Evolutionary conservation across 1,140 invertebrate genomes (phyloP), one percentile per base, ranked within the genome.

Genomic region (Drosophila sp.): DNA sequence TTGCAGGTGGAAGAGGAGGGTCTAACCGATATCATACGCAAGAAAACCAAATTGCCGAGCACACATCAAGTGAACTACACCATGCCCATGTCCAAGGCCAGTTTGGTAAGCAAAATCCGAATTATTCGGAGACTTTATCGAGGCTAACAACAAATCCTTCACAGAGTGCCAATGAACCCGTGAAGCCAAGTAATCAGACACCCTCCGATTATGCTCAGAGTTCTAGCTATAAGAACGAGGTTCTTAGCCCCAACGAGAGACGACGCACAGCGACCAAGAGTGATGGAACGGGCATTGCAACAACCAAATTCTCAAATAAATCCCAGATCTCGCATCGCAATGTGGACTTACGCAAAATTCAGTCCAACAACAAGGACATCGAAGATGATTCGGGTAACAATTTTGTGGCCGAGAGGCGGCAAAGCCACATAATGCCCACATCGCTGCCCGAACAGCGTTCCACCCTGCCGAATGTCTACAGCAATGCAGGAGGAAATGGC

Each of bases 1-100:
- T 92, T 96, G 27, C 96, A 97, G 92, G 95, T 97, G 10, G 96
- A 97, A 92, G 96, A 96, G 80, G 96, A 97, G 92, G 96, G 96
- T 27, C 92, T 97, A 1, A 94, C 95, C 29, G 95, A 96, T 89
- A 94, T 95, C 55, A 92, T 95, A 61, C 93, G 94, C 50, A 95
- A 94, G 76, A 94, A 95, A 90, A 94, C 94, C 0, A 95, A 95
- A 79, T 93, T 95, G 70, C 93, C 94, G 0, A 91, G 93, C 40
- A 61, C 57, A 54, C 61, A 70, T 8, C 66, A 70, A 27, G 71
- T 65, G 2, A 70, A 65, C 6, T 72, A 94, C 76, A 93, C 94
- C 71, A 92, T 93, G 0, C 84, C 92, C 25, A 84, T 11, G 38
- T 11, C 33, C 66, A 66, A 83, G 56, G 76, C 71, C 38, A 76